Evolutionary conservation across 1,140 invertebrate genomes (phyloP).

Genomic region (Drosophila sechellia): DNA sequence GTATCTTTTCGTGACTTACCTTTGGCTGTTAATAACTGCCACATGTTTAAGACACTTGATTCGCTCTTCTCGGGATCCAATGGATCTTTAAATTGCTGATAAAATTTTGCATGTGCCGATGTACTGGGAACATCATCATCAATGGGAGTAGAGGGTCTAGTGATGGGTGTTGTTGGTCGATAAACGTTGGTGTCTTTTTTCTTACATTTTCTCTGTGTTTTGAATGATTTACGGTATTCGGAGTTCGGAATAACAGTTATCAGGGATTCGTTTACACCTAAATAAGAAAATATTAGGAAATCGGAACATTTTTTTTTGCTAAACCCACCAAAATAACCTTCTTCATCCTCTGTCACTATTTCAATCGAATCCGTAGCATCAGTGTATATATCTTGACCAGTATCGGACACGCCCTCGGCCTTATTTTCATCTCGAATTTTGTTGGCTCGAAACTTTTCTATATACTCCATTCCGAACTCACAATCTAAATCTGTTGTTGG

Average conservation of each 20-base stretch:
- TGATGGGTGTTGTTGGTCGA: background rate
- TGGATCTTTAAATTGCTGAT: background rate
- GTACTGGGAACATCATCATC: background rate
- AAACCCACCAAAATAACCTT: no score
- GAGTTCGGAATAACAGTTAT: no score
- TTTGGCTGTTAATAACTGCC: background rate
- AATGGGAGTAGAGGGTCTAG: background rate
- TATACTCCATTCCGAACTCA: constrained; percentile 54
- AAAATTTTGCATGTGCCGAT: background rate
- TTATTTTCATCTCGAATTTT: constrained; percentile 1
- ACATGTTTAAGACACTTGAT: background rate
- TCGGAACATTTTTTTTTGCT: no score
- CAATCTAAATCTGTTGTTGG: constrained; percentile 37
- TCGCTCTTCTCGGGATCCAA: background rate
- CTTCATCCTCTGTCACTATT: no score
- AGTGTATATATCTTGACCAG: background rate
- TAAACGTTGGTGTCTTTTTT: background rate
- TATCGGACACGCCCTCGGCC: no score
- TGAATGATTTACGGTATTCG: background rate
- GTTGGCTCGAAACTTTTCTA: constrained; percentile 44
- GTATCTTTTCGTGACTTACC: background rate
- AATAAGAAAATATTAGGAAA: no score
- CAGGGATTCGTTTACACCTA: no score
- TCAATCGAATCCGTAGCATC: no score
- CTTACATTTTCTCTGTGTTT: background rate